Evolutionary conservation across 2,888 invertebrate genomes (phyloP), one percentile per base, ranked within the genome.

Genomic region (Melipona beecheii): DNA sequence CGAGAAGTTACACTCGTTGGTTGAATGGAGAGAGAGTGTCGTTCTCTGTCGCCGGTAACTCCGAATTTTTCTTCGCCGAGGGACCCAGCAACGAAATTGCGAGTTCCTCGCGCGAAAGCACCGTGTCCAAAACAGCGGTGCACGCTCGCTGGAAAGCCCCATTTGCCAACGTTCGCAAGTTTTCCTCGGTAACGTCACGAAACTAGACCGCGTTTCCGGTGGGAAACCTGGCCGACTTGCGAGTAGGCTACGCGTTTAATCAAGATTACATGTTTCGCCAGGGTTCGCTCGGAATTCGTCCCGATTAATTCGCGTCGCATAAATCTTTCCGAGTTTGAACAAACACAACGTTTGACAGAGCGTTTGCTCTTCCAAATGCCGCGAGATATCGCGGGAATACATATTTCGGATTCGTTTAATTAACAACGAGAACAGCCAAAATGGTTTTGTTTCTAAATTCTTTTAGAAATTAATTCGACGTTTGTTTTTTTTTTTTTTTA

Each of bases 121-220:
- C 43, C 52, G 73, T 27, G 77, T 77, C 77, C 70, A 70, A 58
- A 66, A 70, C 80, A 80, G 80, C 50, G 58, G 65, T 4, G 13
- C 13, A 13, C 64, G 64, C 78, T 62, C 71, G 64, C 65, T 58
- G 49, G 43, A 73, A 68, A 81, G 54, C 72, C 80, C 78, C 81
- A 72, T 78, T 73, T 68, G 31, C 60, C 81, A 24, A 36, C 17
- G 31, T 43, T 15, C 9, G 24, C 13, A 62, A 78, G 60, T 78
- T 79, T 62, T 79, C 50, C 69, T 62, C 71, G 68, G 24, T 24
- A 68, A 73, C 68, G 68, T 78, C 81, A 62, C 73, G 78, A 62
- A 73, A 79, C 78, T 78, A 71, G 78, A 78, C 56, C 64, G 77
- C 56, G 77, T 64, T 80, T 70, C 66, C 80, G 69, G 31, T 19